Conservation (phyloP, 2,888 invertebrate genomes). For the Himalopsyche tibetana region DNA sequence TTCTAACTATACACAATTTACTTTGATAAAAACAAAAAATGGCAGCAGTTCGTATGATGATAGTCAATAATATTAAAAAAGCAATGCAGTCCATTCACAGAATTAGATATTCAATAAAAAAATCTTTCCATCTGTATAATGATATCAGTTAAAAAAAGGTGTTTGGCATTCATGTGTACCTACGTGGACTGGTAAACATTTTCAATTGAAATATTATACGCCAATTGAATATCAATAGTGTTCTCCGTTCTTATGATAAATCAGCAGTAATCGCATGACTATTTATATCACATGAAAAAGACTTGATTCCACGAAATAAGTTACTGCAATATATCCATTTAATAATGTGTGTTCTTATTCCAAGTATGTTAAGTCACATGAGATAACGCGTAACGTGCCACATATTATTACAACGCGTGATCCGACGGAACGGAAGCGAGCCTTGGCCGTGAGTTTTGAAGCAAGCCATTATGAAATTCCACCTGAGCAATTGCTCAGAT, state of each 20-base stretch:
- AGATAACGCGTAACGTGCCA: constrained; percentile 16
- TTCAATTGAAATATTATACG: too few relatives aligned
- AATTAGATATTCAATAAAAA: too few relatives aligned
- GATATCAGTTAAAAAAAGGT: too few relatives aligned
- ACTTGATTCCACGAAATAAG: neutral
- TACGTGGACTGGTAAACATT: too few relatives aligned
- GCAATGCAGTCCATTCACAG: too few relatives aligned
- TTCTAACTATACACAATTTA: too few relatives aligned
- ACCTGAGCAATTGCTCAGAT: neutral
- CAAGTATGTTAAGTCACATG: constrained; percentile 5
- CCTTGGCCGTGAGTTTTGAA: constrained; percentile 38
- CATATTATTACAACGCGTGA: constrained; percentile 5
- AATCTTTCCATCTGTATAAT: too few relatives aligned
- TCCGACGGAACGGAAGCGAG: neutral
- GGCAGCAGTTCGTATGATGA: too few relatives aligned
- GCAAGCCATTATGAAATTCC: constrained; percentile 27
- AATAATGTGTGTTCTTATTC: neutral
- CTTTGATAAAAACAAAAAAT: too few relatives aligned
- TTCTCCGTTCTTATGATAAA: neutral
- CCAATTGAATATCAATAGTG: too few relatives aligned
- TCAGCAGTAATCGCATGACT: neutral
- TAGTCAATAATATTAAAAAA: too few relatives aligned
- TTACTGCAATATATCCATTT: neutral
- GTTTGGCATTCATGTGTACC: too few relatives aligned
- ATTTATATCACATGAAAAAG: neutral